A percentile compares a stretch with the other conserved stretches of the same genome.
Conservation (phyloP, 2,797 vertebrate species). For the Poecilia gillii region DNA sequence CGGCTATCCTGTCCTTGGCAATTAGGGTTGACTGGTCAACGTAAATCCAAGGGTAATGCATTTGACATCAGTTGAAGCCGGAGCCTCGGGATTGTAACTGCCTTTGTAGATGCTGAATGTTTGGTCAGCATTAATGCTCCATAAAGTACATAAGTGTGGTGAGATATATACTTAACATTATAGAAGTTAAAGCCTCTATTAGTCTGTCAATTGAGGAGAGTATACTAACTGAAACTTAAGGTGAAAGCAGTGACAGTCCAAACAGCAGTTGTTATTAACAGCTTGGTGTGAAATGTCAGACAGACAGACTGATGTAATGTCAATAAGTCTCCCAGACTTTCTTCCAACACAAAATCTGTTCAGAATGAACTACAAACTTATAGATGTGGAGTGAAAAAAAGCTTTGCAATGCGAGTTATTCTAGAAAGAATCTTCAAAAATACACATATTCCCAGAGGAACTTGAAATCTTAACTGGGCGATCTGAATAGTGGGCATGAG, state of each 20-base stretch:
- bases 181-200: neutral
- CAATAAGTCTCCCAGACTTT: neutral
- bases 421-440: neutral
- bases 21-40: neutral
- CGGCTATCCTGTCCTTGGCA: neutral
- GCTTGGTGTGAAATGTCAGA: neutral
- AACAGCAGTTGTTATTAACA: neutral
- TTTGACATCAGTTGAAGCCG: neutral
- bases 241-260: neutral
- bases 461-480: neutral
- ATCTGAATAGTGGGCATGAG: neutral
- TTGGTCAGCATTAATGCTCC: neutral
- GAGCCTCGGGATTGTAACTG: neutral
- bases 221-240: neutral
- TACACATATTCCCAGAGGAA: neutral
- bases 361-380: neutral
- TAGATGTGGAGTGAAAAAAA: neutral
- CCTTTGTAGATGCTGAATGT: neutral
- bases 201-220: neutral
- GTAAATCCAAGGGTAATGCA: neutral
- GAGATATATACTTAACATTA: neutral
- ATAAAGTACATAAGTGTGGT: neutral
- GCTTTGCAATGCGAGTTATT: neutral
- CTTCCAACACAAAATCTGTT: slow-evolving; percentile 3
- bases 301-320: neutral